Base-by-base conservation (phyloP, 2,888 invertebrate species). In the Caenorhabditis becei region DNA sequence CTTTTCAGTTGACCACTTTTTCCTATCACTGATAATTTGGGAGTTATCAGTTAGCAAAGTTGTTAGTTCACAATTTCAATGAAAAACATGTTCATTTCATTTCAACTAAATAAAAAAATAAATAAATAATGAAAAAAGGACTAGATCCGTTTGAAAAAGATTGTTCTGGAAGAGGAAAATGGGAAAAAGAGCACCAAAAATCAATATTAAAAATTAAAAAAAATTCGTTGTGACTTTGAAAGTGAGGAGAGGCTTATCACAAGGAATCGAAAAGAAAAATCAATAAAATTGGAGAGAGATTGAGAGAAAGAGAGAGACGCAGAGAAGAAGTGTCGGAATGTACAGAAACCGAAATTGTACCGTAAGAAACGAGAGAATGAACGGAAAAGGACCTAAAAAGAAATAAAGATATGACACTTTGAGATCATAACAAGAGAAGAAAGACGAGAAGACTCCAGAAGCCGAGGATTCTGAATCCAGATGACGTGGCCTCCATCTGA, bases 271-370 rank as follows among this genome's bases (percentile, higher is more conserved):
- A 10, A 32, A 32, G 32, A 32, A 32, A 10, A 32, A 10, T 32
- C 35, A 8, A 35, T 5, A 35, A 35, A 35, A 41, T 14, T 41
- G 41, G 5, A 16, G 53, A 26, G 24, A 26, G 26, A 53, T 2
- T 18, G 18, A 20, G 51, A 51, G 51, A 53, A 8, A 26, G 23
- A 53, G 24, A 53, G 16, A 5, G 24, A 53, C n/a, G n/a, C n/a
- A n/a, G n/a, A n/a, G n/a, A n/a, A n/a, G n/a, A 41, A 14, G 7
- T 14, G 37, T 41, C 63, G 75, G 75, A 75, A 75, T 75, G 75
- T 75, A 66, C 75, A 75, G 66, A 75, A 75, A 75, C 75, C 75
- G 75, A 75, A 75, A 66, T 75, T 66, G 75, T 75, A 75, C 75
- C 75, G 75, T 75, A 75, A 58, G 35, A 62, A 35, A 11, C 18